phyloP scores from a whole-genome alignment of 2,113 vertebrate species.

The Entomyzon cyanotis region DNA sequence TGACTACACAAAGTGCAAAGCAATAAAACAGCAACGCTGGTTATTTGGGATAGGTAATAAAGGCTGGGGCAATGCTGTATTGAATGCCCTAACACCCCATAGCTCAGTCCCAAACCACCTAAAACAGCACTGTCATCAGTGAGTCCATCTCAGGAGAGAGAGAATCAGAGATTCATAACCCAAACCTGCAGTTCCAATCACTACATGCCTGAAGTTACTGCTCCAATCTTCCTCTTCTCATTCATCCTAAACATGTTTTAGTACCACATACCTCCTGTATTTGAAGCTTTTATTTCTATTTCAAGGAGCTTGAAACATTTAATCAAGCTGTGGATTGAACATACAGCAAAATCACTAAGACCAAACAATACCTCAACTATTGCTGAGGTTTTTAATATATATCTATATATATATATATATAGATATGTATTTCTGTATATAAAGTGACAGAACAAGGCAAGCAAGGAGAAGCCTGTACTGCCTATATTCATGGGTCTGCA shows the following conservation, averaged over 20 bases:
- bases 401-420: too few species aligned
- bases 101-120: background rate
- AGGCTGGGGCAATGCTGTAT: background rate
- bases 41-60: background rate
- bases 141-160: background rate
- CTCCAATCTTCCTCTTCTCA: background rate
- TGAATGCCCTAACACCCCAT: background rate
- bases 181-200: background rate
- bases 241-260: background rate
- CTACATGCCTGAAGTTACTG: background rate
- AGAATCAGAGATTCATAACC: background rate
- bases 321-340: background rate
- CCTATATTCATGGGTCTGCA: background rate
- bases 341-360: background rate
- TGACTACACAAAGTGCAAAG: background rate
- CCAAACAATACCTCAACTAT: background rate
- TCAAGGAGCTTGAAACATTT: background rate
- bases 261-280: background rate
- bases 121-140: background rate
- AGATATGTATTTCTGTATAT: background rate
- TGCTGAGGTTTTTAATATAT: too few species aligned
- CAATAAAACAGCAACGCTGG: background rate
- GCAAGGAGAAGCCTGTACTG: background rate
- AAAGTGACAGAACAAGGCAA: background rate
- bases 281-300: background rate